Evolutionary conservation across 2,113 vertebrate genomes (phyloP).

Genomic region (Melanostigma gelatinosum): DNA sequence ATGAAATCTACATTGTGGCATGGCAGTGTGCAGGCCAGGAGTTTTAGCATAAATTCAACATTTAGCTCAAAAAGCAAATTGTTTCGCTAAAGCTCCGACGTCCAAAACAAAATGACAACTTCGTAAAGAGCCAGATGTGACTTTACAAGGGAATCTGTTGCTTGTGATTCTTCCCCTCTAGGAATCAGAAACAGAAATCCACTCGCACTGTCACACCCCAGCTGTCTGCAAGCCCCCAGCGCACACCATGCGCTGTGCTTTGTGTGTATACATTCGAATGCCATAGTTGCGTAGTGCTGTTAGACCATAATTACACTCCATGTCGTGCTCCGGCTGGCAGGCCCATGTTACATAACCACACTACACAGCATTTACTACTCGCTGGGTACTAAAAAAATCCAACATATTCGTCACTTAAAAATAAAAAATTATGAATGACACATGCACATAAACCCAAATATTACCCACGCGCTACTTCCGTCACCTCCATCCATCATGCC

Average conservation of each 20-base stretch:
- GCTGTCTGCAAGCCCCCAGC: constrained; percentile 35
- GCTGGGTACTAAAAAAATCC: constrained; percentile 9
- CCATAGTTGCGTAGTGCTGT: constrained; percentile 50
- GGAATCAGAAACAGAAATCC: background rate
- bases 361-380: constrained; percentile 70
- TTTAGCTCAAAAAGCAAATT: background rate
- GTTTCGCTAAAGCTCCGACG: background rate
- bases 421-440: background rate
- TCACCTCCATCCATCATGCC: background rate
- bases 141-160: background rate
- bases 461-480: constrained; percentile 10
- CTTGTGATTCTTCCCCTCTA: background rate
- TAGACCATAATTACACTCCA: constrained; percentile 71
- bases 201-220: constrained; percentile 19
- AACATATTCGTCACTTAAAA: constrained; percentile 7
- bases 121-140: constrained; percentile 6
- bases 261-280: constrained; percentile 43
- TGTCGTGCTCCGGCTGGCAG: constrained; percentile 70
- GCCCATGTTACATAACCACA: constrained; percentile 64
- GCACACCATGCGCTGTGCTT: background rate
- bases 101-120: background rate
- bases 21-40: background rate
- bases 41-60: background rate
- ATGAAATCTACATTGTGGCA: background rate
- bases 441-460: background rate